These are phyloP conservation scores for Phacellophora camtschatica DNA, from an alignment of 30 jellyfish, hydroid and myxozoan genomes.

Conservation along the genomic window DNA sequence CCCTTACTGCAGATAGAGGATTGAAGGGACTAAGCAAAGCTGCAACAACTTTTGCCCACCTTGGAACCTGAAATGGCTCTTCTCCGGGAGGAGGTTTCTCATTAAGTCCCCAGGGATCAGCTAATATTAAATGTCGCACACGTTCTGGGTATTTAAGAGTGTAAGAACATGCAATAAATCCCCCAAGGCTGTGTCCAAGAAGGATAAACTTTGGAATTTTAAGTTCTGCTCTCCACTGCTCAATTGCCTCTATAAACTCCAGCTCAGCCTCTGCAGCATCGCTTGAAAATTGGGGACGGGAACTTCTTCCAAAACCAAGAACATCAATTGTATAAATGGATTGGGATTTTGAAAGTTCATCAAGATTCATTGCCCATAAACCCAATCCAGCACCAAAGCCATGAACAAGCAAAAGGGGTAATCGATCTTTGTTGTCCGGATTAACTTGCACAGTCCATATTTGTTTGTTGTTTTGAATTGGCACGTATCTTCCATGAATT, in stretches of 20 bases:
- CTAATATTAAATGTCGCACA: conserved; percentile 90
- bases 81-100: conserved; percentile 98
- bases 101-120: conserved; percentile 99
- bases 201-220: conserved; percentile 78
- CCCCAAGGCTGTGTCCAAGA: conserved; percentile 98
- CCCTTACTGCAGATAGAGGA: conserved; percentile 89
- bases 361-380: conserved; percentile 92
- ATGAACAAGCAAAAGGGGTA: conserved; percentile 86
- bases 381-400: conserved; percentile 98
- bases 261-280: conserved; percentile 97
- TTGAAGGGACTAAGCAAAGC: conserved; percentile 92
- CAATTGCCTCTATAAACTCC: conserved; percentile 80
- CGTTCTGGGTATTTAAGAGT: conserved; percentile 84
- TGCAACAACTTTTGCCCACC: conserved; percentile 94
- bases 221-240: conserved; percentile 91
- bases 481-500: conserved; percentile 69
- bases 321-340: conserved; percentile 81
- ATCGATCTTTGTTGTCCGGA: conserved; percentile 44
- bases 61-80: conserved; percentile 85
- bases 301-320: conserved; percentile 96
- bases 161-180: conserved; percentile 90
- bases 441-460: conserved; percentile 78
- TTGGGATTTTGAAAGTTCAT: conserved; percentile 70
- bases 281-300: conserved; percentile 86
- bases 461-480: conserved; percentile 45